Percentiles rank a stretch among this genome's conserved stretches.
These are phyloP conservation scores for Pachliopta kotzebuea DNA, from an alignment of 2,888 invertebrate species.

Conservation along the genomic window DNA sequence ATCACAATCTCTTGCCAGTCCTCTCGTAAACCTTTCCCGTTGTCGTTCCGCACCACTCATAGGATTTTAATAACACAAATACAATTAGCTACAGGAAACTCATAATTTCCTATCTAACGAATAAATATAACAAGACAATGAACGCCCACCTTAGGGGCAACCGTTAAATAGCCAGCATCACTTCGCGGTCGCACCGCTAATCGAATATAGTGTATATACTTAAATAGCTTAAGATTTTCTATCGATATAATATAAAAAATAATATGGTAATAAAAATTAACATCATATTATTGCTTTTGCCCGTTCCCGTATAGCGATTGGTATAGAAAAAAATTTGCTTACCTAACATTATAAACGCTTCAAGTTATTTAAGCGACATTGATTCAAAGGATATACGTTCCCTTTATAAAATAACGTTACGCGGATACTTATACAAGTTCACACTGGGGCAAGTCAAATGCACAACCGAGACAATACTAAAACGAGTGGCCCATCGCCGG, in stretches of 20 bases:
- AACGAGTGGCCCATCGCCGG: constrained; percentile 61
- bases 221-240: constrained; percentile 71
- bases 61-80: constrained; percentile 78
- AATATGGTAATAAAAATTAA: constrained; percentile 81
- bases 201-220: constrained; percentile 66
- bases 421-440: constrained; percentile 63
- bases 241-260: constrained; percentile 79
- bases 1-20: constrained; percentile 80
- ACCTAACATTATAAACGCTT: constrained; percentile 69
- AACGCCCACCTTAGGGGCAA: constrained; percentile 56
- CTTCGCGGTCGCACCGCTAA: constrained; percentile 78
- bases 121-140: constrained; percentile 78
- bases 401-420: constrained; percentile 42
- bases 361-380: constrained; percentile 66
- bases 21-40: constrained; percentile 67
- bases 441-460: constrained; percentile 77
- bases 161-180: constrained; percentile 72
- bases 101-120: constrained; percentile 78
- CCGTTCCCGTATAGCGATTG: constrained; percentile 81
- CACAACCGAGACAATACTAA: constrained; percentile 79
- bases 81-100: constrained; percentile 80
- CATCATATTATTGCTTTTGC: constrained; percentile 81
- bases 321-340: constrained; percentile 78
- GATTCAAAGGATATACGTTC: constrained; percentile 39
- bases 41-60: constrained; percentile 74